phyloP scores from a whole-genome alignment of 2,888 invertebrate genomes.

The Stenotaenia linearis region DNA sequence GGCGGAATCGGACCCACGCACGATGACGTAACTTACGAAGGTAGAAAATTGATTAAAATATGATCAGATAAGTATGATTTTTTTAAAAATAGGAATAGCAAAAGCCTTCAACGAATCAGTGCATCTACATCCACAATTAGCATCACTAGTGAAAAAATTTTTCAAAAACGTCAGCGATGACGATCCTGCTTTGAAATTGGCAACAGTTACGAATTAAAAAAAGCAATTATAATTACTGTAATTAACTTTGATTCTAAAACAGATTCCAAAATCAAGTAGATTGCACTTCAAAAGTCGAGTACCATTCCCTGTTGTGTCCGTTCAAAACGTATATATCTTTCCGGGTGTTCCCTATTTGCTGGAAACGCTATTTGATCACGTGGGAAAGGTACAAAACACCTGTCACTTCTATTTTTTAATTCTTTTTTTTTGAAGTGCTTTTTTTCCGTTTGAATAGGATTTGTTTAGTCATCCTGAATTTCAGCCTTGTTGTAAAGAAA shows the following conservation, averaged over 20 bases:
- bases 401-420: neutral
- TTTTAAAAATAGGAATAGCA: conserved; percentile 44
- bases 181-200: conserved; percentile 41
- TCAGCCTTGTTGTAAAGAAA: neutral
- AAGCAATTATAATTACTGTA: neutral
- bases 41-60: conserved; percentile 44
- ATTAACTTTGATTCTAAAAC: neutral
- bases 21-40: conserved; percentile 69
- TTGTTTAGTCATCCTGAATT: neutral
- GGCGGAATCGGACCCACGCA: conserved; percentile 77
- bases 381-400: conserved; percentile 18
- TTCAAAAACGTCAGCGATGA: neutral
- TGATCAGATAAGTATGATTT: neutral
- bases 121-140: conserved; percentile 47
- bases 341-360: conserved; percentile 62
- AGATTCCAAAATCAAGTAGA: neutral
- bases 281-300: conserved; percentile 43
- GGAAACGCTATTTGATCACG: conserved; percentile 43
- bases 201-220: conserved; percentile 47
- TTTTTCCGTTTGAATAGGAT: neutral
- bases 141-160: conserved; percentile 34
- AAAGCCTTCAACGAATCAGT: conserved; percentile 49
- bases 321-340: conserved; percentile 62
- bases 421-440: neutral
- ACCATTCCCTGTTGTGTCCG: conserved; percentile 51